Evolutionary conservation across 2,113 vertebrate species (phyloP).

Genomic region (Beaufortia kweichowensis): DNA sequence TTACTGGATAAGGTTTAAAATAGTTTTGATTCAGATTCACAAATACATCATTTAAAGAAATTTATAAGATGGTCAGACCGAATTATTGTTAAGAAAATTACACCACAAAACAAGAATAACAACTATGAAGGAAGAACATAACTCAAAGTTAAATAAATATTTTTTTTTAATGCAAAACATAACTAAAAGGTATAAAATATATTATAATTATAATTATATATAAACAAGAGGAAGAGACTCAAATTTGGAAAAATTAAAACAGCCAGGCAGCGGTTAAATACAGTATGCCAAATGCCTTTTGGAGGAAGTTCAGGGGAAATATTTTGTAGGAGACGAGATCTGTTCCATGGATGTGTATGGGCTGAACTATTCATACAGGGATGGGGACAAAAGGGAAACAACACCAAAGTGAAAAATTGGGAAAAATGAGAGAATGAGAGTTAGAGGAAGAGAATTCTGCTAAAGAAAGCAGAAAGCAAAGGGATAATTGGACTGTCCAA

Average conservation of each 20-base stretch:
- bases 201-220: too few relatives aligned
- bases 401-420: constrained; percentile 51
- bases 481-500: constrained; percentile 76
- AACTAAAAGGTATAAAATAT: too few relatives aligned
- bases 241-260: constrained; percentile 43
- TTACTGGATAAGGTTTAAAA: too few relatives aligned
- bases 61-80: too few relatives aligned
- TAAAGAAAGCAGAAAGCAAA: constrained; percentile 63
- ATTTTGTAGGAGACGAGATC: background rate
- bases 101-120: too few relatives aligned
- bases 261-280: constrained; percentile 15
- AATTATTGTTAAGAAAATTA: too few relatives aligned
- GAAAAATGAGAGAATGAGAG: constrained; percentile 49
- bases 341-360: background rate
- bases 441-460: constrained; percentile 53
- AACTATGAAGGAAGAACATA: too few relatives aligned
- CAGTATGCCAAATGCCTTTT: background rate
- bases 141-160: too few relatives aligned
- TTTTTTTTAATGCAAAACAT: too few relatives aligned
- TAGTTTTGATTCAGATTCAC: too few relatives aligned
- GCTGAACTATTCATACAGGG: background rate
- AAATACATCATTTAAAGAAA: too few relatives aligned
- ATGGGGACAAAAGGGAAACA: constrained; percentile 48
- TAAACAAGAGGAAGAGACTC: constrained; percentile 33
- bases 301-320: background rate